Conservation (phyloP, 2,888 invertebrate genomes). For the Gonocerus acuteangulatus region DNA sequence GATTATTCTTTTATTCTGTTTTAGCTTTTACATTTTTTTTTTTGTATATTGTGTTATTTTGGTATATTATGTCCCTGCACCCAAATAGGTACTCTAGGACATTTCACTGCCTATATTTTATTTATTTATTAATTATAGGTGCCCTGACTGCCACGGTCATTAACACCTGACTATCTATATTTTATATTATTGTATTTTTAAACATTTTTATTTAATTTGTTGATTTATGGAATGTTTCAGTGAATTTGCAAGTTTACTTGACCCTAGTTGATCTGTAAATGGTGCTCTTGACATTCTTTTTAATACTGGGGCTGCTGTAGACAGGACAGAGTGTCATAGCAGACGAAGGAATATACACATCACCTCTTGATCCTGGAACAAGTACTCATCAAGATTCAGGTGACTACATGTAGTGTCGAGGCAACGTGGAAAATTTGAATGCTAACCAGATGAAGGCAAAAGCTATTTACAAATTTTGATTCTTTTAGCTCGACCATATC, state of each 20-base stretch:
- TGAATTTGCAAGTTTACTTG: background rate
- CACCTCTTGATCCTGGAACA: background rate
- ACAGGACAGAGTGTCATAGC: background rate
- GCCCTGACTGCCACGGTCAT: no score
- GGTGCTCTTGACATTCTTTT: background rate
- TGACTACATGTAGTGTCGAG: background rate
- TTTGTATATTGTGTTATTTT: no score
- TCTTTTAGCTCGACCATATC: background rate
- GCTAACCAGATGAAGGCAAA: background rate
- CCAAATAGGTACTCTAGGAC: background rate
- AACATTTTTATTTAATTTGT: background rate
- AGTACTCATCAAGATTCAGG: background rate
- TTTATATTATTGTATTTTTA: no score
- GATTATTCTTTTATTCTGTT: no score
- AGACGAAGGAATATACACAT: background rate
- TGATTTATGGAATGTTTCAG: background rate
- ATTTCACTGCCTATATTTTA: no score
- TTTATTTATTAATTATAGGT: no score
- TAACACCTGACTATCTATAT: background rate
- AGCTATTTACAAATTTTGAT: background rate
- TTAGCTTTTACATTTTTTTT: no score
- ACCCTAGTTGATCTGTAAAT: background rate
- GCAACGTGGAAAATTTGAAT: background rate
- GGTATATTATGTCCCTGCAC: background rate
- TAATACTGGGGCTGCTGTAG: background rate